phyloP scores from a whole-genome alignment of 2,888 invertebrate species.

The Eurytoma californica region DNA sequence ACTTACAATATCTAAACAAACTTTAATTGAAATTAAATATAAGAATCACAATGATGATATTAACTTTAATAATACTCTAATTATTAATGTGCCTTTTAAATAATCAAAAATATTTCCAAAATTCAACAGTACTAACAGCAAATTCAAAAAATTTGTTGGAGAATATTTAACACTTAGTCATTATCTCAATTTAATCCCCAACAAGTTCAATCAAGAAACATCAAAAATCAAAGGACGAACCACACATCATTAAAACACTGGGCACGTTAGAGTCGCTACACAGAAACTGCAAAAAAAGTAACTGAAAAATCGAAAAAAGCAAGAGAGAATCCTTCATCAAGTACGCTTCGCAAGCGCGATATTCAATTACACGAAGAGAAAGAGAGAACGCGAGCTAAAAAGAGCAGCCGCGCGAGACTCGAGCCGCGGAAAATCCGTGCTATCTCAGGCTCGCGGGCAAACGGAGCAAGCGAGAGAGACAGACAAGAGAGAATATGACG shows the following conservation, averaged over 20 bases:
- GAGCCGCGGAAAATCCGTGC: not conserved
- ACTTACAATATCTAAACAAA: too few relatives aligned
- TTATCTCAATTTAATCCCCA: slow-evolving; percentile 17
- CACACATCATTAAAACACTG: slow-evolving; percentile 21
- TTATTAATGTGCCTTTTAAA: too few relatives aligned
- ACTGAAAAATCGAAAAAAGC: not conserved
- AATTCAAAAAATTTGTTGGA: not conserved
- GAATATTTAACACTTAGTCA: slow-evolving; percentile 28
- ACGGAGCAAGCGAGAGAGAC: too few relatives aligned
- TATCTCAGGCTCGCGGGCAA: not conserved
- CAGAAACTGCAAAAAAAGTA: slow-evolving; percentile 5
- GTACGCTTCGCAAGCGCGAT: slow-evolving; percentile 27
- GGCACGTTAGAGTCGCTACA: slow-evolving; percentile 14
- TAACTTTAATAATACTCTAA: too few relatives aligned
- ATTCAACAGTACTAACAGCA: not conserved
- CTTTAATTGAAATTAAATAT: too few relatives aligned
- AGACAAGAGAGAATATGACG: slow-evolving; percentile 27
- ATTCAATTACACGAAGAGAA: slow-evolving; percentile 40
- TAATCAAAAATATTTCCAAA: too few relatives aligned
- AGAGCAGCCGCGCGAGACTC: slow-evolving; percentile 32
- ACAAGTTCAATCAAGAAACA: slow-evolving; percentile 20
- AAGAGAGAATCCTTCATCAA: slow-evolving; percentile 8
- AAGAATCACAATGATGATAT: too few relatives aligned
- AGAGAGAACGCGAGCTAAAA: slow-evolving; percentile 11
- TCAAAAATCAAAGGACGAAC: slow-evolving; percentile 5